Evolutionary conservation across 2,113 vertebrate species (phyloP), one percentile per base, ranked within the genome.

Genomic region (Aviceda subcristata): DNA sequence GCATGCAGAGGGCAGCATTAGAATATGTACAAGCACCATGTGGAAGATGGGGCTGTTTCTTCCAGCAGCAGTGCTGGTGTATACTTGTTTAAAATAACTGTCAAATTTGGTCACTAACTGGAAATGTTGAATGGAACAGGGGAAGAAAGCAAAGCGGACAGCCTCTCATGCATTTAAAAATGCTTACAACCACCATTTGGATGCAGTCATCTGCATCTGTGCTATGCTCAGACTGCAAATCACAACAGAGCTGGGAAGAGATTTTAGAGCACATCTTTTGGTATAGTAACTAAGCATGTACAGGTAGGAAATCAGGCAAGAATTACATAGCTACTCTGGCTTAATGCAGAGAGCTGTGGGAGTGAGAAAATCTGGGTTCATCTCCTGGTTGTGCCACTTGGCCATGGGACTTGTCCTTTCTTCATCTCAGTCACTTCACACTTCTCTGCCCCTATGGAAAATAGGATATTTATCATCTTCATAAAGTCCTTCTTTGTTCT

Each of bases 21-120:
- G 19, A 23, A 22, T 34, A 14, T 9, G 14, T 24, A 8, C 0
- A 1, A 56, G 18, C 41, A 66, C 13, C 8, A 0, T 10, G 34
- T 26, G 15, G 17, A 50, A 29, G 14, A 13, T 41, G 55, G 8
- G 36, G 20, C 9, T 23, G 15, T 50, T 50, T 26, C 21, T 74
- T n/a, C 41, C 22, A 76, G 36, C 29, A 66, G 23, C 21, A 10
- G 56, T 53, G 12, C 39, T 60, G 21, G 6, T 62, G 29, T 51
- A 4, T 45, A 26, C 39, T 9, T 46, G 12, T 50, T 62, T 21
- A 34, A 86, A 60, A n/a, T 24, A 10, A 11, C 10, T 20, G 34
- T 30, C 39, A 30, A 67, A 56, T 62, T 48, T 3, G 53, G 13
- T 10, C 32, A 41, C 4, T 56, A 39, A 23, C 45, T 90, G 51